A percentile compares a stretch with the other conserved stretches of the same genome.
phyloP scores from a whole-genome alignment of 2,113 vertebrate species.

The Gymnarchus niloticus region DNA sequence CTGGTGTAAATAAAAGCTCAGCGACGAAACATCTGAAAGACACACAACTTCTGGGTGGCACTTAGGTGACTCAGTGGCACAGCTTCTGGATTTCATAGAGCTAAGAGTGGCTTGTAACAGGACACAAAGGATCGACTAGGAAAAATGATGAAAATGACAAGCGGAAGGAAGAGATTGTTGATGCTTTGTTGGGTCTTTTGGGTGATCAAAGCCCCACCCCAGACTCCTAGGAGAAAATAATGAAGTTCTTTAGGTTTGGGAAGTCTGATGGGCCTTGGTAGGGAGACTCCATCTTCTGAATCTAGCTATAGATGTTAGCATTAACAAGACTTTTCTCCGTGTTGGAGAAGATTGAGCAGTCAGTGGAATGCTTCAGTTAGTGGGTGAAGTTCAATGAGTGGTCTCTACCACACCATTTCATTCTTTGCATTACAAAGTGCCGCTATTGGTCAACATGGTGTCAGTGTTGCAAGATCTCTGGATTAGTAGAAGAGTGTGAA shows the following conservation, averaged over 20 bases:
- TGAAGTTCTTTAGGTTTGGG: neutral
- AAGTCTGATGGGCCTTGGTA: neutral
- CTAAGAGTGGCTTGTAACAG: neutral
- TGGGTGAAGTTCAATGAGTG: neutral
- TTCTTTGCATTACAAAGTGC: neutral
- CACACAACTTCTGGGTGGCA: neutral
- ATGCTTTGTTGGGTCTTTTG: neutral
- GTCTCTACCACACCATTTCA: neutral
- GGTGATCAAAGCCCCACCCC: neutral
- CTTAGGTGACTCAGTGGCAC: neutral
- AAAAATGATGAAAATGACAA: neutral
- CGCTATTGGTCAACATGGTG: neutral
- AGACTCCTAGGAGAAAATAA: neutral
- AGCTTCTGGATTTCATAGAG: neutral
- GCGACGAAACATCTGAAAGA: neutral
- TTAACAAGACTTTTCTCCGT: neutral
- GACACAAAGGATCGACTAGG: neutral
- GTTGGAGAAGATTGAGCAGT: neutral
- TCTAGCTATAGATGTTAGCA: neutral
- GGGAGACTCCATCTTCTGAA: neutral
- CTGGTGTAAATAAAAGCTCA: conserved; percentile 5
- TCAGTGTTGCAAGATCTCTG: neutral
- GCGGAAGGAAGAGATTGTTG: neutral
- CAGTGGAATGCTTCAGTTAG: neutral
- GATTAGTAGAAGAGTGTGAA: neutral